Conservation (phyloP, 2,797 vertebrate species). For the Miopithecus talapoin region DNA sequence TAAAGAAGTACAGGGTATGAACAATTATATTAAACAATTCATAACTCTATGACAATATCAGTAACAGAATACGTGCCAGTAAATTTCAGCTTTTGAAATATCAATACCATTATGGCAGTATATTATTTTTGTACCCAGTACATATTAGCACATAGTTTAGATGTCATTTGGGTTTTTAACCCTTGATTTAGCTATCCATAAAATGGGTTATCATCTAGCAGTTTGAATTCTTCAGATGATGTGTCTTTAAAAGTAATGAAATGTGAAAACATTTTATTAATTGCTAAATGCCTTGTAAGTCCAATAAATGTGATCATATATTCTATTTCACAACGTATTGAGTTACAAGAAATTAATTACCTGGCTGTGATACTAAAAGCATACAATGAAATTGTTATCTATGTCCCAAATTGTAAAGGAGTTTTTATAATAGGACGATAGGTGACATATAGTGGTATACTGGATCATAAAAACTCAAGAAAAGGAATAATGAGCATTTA, state of each 20-base stretch:
- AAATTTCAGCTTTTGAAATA: conserved; percentile 90
- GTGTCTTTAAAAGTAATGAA: conserved; percentile 16
- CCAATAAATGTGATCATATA: neutral
- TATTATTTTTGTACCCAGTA: conserved; percentile 60
- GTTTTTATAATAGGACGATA: neutral
- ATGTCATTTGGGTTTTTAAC: neutral
- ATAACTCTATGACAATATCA: conserved; percentile 86
- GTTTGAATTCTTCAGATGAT: neutral
- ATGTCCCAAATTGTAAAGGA: neutral
- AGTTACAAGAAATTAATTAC: conserved; percentile 14
- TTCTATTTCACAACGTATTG: neutral
- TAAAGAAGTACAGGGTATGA: conserved; percentile 81
- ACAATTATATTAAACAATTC: conserved; percentile 89
- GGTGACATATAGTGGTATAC: neutral
- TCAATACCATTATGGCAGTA: conserved; percentile 74
- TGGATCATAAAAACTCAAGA: neutral
- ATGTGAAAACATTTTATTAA: conserved; percentile 16
- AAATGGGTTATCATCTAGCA: neutral
- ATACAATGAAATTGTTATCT: neutral
- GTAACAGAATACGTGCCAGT: conserved; percentile 88
- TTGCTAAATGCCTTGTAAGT: conserved; percentile 19
- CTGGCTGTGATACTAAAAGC: neutral
- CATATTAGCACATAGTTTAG: conserved; percentile 16
- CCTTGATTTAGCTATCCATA: conserved; percentile 37
- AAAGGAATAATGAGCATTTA: neutral